phyloP scores from a whole-genome alignment of 2,113 vertebrate species.

The Dolichallabes microphthalmus region DNA sequence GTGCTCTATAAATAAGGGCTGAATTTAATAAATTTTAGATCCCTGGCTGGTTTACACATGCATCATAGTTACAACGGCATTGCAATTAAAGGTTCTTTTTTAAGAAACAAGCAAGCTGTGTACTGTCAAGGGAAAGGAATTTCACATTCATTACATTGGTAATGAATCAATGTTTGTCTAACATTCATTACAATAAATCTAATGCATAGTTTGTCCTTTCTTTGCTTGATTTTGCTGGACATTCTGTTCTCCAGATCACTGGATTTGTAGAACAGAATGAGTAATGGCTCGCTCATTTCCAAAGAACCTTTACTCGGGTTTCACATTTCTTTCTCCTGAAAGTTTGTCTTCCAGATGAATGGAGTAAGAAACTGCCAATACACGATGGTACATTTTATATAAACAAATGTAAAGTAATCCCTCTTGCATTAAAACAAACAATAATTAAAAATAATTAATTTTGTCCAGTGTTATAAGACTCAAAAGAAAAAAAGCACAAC shows the following conservation, averaged over 20 bases:
- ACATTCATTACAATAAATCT: constrained; percentile 11
- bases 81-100: neutral
- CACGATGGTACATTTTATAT: neutral
- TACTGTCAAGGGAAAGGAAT: neutral
- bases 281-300: constrained; percentile 1
- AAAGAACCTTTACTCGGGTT: constrained; percentile 8
- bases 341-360: constrained; percentile 4
- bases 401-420: neutral
- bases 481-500: neutral
- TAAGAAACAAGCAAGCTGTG: neutral
- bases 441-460: neutral
- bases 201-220: neutral
- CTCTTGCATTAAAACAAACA: neutral
- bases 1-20: neutral
- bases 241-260: constrained; percentile 18
- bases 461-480: constrained; percentile 37
- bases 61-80: constrained; percentile 5
- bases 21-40: neutral
- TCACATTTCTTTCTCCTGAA: constrained; percentile 14
- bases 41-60: neutral
- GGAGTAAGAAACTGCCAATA: neutral
- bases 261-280: constrained; percentile 7
- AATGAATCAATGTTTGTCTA: no score
- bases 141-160: constrained; percentile 12
- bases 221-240: neutral